Evolutionary conservation across 2,113 vertebrate species (phyloP).

Genomic region (Muscicapa adusta): DNA sequence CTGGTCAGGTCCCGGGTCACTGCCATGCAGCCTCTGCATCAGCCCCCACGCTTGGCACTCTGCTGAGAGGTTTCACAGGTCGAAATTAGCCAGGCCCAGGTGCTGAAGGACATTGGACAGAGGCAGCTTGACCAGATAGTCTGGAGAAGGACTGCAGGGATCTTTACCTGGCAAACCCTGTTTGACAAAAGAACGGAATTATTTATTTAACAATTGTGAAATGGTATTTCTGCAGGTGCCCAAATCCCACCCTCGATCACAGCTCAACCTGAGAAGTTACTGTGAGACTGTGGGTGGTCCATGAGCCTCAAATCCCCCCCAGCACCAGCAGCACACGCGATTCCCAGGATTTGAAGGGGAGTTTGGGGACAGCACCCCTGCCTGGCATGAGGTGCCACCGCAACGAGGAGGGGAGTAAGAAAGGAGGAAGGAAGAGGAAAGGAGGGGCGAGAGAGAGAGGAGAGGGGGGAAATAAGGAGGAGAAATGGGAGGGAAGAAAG

Average conservation of each 20-base stretch:
- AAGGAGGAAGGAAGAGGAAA: too few species aligned
- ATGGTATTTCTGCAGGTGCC: background rate
- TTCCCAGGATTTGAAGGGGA: fast-evolving
- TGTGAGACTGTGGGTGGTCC: background rate
- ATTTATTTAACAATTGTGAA: fast-evolving
- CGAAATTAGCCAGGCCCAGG: too few species aligned
- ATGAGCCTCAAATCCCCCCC: background rate
- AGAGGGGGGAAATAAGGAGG: background rate
- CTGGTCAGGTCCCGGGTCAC: background rate
- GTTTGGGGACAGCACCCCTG: background rate
- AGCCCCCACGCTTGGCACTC: background rate
- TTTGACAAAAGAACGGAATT: fast-evolving
- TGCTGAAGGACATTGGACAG: background rate
- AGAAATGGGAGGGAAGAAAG: too few species aligned
- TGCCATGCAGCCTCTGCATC: background rate
- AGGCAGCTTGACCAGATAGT: background rate
- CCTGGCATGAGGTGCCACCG: background rate
- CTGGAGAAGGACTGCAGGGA: background rate
- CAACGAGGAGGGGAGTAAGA: background rate
- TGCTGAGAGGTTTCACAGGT: background rate
- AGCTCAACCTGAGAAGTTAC: background rate
- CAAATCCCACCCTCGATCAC: fast-evolving
- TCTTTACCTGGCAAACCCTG: background rate
- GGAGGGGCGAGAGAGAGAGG: too few species aligned
- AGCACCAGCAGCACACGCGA: fast-evolving